Conservation (phyloP, 2,113 vertebrate species). For the Neogale vison region DNA sequence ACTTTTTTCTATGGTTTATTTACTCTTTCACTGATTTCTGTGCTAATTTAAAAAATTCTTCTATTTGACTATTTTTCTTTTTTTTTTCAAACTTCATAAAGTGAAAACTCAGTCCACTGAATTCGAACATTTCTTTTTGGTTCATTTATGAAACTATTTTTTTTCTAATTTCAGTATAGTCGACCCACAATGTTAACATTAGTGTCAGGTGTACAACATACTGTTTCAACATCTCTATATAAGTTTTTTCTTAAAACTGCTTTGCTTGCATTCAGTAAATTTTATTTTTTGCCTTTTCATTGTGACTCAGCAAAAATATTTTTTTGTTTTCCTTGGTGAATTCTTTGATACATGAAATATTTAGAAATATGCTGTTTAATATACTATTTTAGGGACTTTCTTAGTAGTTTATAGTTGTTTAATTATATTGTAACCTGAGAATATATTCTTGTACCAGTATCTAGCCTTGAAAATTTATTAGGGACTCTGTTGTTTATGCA, state of each 20-base stretch:
- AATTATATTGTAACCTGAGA: not conserved
- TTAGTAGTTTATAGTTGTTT: not conserved
- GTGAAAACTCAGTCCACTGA: not conserved
- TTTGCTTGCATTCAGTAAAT: not conserved
- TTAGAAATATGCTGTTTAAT: not conserved
- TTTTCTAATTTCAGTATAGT: not conserved
- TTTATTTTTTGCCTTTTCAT: not conserved
- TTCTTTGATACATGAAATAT: not conserved
- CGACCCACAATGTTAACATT: not conserved
- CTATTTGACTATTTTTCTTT: not conserved
- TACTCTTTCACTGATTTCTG: not conserved
- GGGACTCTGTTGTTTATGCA: not conserved
- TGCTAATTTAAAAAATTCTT: not conserved
- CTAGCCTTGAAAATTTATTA: not conserved
- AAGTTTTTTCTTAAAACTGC: not conserved
- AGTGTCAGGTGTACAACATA: not conserved
- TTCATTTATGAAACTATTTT: not conserved
- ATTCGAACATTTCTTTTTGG: not conserved
- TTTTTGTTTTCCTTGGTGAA: not conserved
- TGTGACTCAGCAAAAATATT: not conserved
- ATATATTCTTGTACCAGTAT: not conserved
- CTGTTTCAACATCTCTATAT: not conserved
- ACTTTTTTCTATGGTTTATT: not conserved
- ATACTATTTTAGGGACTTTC: not conserved
- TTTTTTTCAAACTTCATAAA: not conserved